These are phyloP conservation scores for Siphlonurus alternatus DNA, from an alignment of 2,888 invertebrate genomes.

Conservation along the genomic window DNA sequence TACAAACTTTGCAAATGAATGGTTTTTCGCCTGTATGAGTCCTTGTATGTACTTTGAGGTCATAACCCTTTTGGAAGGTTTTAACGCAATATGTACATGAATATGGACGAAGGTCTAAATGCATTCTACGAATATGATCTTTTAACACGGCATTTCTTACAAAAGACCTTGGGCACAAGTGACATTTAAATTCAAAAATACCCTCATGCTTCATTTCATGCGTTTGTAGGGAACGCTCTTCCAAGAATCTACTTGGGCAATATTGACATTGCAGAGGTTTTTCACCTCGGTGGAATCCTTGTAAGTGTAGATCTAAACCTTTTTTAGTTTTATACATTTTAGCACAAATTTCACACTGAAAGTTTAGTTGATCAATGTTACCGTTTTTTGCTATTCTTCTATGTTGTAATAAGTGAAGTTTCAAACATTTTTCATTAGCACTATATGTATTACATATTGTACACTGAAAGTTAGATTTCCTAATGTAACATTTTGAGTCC, in stretches of 20 bases:
- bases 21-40: not conserved
- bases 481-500: not conserved
- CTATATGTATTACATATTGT: not conserved
- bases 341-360: not conserved
- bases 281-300: not conserved
- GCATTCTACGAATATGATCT: too few relatives aligned
- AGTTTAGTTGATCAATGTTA: not conserved
- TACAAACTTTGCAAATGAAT: not conserved
- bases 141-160: too few relatives aligned
- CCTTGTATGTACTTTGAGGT: not conserved
- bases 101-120: too few relatives aligned
- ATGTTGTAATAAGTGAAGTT: not conserved
- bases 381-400: not conserved
- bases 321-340: not conserved
- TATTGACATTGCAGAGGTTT: not conserved
- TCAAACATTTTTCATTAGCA: not conserved
- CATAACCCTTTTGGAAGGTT: too few relatives aligned
- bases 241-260: too few relatives aligned
- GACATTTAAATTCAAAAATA: too few relatives aligned
- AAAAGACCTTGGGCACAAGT: too few relatives aligned
- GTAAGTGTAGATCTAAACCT: not conserved
- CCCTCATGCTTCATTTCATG: too few relatives aligned
- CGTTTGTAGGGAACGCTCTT: too few relatives aligned
- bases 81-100: too few relatives aligned
- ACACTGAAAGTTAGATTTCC: not conserved